Evolutionary conservation across 92 coral and sea anemone genomes (phyloP), one percentile per base, ranked within the genome.

Genomic region (Bergia puertoricense): DNA sequence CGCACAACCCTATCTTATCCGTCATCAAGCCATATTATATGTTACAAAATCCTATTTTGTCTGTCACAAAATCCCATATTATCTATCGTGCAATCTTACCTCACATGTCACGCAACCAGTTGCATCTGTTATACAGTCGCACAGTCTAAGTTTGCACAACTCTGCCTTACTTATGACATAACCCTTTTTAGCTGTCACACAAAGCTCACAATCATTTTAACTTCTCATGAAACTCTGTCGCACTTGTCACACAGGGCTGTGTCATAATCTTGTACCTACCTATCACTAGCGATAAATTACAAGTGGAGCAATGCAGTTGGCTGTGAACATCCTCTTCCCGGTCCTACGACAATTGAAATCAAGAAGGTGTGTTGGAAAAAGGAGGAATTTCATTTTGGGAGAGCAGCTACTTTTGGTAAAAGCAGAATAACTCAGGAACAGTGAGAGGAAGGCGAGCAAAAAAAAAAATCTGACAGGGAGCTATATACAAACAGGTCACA

Each of bases 301-400:
- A 84, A 39, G 79, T 11, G 36, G 67, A 36, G 56, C 87, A 84
- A 37, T 72, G 43, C 59, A 84, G 23, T 14, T 84, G 44, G 67
- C 67, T 75, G 30, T 22, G 23, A 37, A 13, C 40, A 23, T 84
- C 87, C 54, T 71, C 79, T 15, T 69, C 43, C 36, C 16, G 2
- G 50, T 71, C 67, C 76, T 82, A 22, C 8, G 15, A 82, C 41
- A 71, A 82, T 20, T 20, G 30, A 22, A 57, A 62, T 38, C 15
- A 15, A 81, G 14, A 81, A 59, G 39, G 23, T 40, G 46, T 76
- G n/a, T 42, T 9, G 30, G 68, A 62, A 23, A 62, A 62, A 20
- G 18, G 23, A 0, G n/a, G 68, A 62, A 0, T 16, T 62, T 20
- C 15, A 4, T 57, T 57, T 62, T 62, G 68, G n/a, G 18, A 62